Percentiles rank a stretch among this genome's conserved stretches.
These are phyloP conservation scores for Chaenogobius annularis DNA, from an alignment of 2,113 vertebrate genomes.

Conservation along the genomic window DNA sequence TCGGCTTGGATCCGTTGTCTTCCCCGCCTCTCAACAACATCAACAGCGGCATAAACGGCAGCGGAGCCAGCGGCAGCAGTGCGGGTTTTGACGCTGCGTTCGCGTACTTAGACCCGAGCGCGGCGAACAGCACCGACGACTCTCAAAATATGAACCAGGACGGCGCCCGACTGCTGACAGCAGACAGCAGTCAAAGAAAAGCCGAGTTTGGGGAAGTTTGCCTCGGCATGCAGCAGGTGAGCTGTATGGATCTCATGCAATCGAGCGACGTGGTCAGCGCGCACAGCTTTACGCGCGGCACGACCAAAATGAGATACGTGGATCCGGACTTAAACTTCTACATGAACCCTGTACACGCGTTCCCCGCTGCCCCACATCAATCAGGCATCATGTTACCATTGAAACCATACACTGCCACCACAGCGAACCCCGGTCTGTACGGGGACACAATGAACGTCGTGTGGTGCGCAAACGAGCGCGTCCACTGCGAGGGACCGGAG, in stretches of 20 bases:
- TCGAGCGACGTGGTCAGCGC: constrained; percentile 40
- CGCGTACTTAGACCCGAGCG: constrained; percentile 49
- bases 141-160: constrained; percentile 24
- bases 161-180: background rate
- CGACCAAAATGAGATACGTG: constrained; percentile 44
- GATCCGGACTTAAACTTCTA: constrained; percentile 54
- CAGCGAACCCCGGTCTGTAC: constrained; percentile 21
- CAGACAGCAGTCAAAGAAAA: background rate
- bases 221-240: constrained; percentile 46
- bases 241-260: constrained; percentile 64
- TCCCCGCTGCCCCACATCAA: constrained; percentile 24
- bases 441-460: constrained; percentile 10
- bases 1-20: constrained; percentile 82
- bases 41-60: constrained; percentile 23
- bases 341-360: constrained; percentile 17
- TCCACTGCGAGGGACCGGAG: constrained; percentile 30
- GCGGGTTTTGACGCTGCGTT: constrained; percentile 11
- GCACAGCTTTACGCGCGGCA: constrained; percentile 34
- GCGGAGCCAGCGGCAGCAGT: constrained; percentile 32
- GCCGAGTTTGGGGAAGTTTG: constrained; percentile 51
- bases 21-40: constrained; percentile 52
- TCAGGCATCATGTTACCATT: constrained; percentile 31
- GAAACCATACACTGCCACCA: constrained; percentile 20
- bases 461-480: constrained; percentile 56
- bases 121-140: constrained; percentile 16